Percentiles rank a stretch among this genome's conserved stretches.
Evolutionary conservation across 2,797 vertebrate species (phyloP).

Genomic region (Enteromius treurensis): DNA sequence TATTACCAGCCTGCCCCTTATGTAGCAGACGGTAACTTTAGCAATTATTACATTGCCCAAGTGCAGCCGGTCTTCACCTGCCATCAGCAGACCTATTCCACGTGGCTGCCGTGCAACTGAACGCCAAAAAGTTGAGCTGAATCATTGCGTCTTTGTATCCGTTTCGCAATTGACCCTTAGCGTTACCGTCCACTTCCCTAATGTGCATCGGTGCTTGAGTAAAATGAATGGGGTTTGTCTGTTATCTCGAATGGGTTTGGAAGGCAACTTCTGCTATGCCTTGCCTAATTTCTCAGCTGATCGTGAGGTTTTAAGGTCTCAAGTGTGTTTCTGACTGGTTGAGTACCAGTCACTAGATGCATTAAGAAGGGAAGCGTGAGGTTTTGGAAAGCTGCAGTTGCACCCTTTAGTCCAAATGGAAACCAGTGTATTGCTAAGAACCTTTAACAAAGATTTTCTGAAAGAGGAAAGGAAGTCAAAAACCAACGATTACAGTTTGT

Average conservation of each 20-base stretch:
- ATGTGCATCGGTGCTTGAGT: slow-evolving; percentile 4
- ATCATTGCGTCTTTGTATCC: slow-evolving; percentile 56
- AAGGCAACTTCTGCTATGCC: slow-evolving; percentile 47
- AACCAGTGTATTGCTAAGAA: background rate
- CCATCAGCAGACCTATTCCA: slow-evolving; percentile 94
- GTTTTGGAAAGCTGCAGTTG: slow-evolving; percentile 1
- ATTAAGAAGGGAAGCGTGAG: slow-evolving; percentile 6
- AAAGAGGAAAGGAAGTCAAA: background rate
- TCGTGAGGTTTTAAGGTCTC: slow-evolving; percentile 44
- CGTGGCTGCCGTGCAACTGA: slow-evolving; percentile 99
- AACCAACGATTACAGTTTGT: slow-evolving; percentile 70
- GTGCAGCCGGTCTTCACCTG: slow-evolving; percentile 96
- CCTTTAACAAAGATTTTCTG: background rate
- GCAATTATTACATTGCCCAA: slow-evolving; percentile 98
- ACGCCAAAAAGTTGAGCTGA: slow-evolving; percentile 1
- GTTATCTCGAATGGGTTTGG: slow-evolving; percentile 22
- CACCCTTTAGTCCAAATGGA: slow-evolving; percentile 45
- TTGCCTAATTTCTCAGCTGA: slow-evolving; percentile 55
- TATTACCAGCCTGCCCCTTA: slow-evolving; percentile 99
- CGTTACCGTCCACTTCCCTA: slow-evolving; percentile 24
- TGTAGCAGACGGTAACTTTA: slow-evolving; percentile 97
- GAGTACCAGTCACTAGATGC: background rate
- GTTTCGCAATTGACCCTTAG: slow-evolving; percentile 38
- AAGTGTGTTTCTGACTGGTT: slow-evolving; percentile 23
- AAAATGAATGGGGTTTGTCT: slow-evolving; percentile 34